phyloP scores from a whole-genome alignment of 2,797 vertebrate species.

The Chloroceryle amazona region DNA sequence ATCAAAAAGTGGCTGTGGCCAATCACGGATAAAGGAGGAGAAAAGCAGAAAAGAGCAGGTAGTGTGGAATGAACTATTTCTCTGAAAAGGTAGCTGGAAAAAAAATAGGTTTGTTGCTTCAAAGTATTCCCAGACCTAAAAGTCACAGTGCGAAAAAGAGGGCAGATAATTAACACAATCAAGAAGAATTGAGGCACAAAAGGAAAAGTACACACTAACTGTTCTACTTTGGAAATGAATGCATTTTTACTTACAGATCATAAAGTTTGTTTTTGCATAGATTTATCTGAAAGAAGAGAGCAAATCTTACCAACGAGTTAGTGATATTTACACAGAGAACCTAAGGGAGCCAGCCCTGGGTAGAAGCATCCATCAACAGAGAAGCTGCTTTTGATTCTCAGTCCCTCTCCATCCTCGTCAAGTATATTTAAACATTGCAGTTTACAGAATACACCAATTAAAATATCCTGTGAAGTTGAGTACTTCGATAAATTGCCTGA shows the following conservation, averaged over 20 bases:
- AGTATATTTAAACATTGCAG: constrained; percentile 75
- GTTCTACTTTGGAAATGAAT: constrained; percentile 94
- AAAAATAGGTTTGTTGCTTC: constrained; percentile 86
- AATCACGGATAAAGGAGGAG: constrained; percentile 87
- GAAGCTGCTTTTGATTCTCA: constrained; percentile 76
- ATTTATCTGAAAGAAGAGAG: constrained; percentile 90
- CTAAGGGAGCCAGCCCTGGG: constrained; percentile 71
- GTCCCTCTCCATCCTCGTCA: constrained; percentile 75
- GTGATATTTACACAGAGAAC: constrained; percentile 80
- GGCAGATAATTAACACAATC: constrained; percentile 85
- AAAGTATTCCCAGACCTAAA: constrained; percentile 89
- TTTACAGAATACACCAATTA: constrained; percentile 81
- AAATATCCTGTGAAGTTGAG: constrained; percentile 76
- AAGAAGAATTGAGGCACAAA: constrained; percentile 89
- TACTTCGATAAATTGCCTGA: constrained; percentile 79
- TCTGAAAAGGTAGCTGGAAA: constrained; percentile 86
- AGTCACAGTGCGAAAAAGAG: constrained; percentile 86
- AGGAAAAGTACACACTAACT: constrained; percentile 87
- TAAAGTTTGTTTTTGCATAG: constrained; percentile 90
- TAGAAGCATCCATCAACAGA: constrained; percentile 73
- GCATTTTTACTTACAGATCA: constrained; percentile 99
- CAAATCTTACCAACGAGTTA: constrained; percentile 86
- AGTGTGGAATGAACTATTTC: constrained; percentile 87
- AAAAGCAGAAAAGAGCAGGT: constrained; percentile 86
- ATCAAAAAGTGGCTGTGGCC: constrained; percentile 87